Percentiles rank a stretch among this genome's conserved stretches.
Evolutionary conservation across 2,797 vertebrate genomes (phyloP).

Genomic region (Pagetopsis macropterus): DNA sequence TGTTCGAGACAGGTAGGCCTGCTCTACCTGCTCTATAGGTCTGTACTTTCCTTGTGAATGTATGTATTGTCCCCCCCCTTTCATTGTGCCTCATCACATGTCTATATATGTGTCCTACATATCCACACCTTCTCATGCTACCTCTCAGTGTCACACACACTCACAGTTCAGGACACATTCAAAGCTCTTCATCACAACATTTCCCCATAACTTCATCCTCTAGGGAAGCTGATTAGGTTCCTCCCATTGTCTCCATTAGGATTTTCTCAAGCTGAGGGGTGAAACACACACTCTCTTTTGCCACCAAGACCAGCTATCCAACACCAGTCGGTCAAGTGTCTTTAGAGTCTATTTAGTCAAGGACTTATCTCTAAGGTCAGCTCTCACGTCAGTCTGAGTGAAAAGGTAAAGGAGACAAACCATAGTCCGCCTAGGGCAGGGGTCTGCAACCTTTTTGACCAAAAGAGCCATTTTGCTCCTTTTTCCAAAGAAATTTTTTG

Average conservation of each 20-base stretch:
- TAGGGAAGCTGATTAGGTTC: conserved; percentile 42
- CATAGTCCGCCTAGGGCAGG: background rate
- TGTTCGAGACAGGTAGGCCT: conserved; percentile 82
- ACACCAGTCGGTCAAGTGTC: conserved; percentile 53
- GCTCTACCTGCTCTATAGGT: background rate
- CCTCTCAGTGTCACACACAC: conserved; percentile 18
- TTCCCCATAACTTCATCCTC: conserved; percentile 22
- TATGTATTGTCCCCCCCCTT: background rate
- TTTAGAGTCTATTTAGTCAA: conserved; percentile 49
- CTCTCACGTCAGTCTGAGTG: conserved; percentile 26
- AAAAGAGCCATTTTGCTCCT: too few species aligned
- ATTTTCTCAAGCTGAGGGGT: conserved; percentile 40
- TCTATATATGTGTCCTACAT: conserved; percentile 4
- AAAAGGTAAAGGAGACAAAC: conserved; percentile 33
- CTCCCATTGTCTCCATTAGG: conserved; percentile 52
- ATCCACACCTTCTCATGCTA: conserved; percentile 31
- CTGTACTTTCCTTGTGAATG: background rate
- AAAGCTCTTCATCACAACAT: conserved; percentile 15
- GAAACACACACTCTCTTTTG: conserved; percentile 44
- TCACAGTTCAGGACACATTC: conserved; percentile 7
- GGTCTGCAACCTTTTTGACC: too few species aligned
- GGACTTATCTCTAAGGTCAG: conserved; percentile 59
- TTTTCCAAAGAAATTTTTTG: too few species aligned
- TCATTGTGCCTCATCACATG: background rate
- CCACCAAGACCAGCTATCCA: conserved; percentile 35